Evolutionary conservation across 2,113 vertebrate species (phyloP).

Genomic region (Arothron firmamentum): DNA sequence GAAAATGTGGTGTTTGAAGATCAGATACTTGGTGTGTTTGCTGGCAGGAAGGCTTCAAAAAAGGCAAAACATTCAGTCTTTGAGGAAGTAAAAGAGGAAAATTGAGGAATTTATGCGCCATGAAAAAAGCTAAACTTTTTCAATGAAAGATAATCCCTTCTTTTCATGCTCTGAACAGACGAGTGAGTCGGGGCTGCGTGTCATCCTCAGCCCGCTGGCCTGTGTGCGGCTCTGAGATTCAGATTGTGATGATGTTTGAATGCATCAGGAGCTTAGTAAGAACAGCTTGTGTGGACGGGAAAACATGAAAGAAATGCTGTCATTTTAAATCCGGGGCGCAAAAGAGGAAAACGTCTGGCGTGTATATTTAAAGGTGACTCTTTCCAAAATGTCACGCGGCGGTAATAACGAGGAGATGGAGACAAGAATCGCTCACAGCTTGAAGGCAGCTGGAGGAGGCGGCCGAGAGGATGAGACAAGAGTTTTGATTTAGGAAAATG

Average conservation of each 20-base stretch:
- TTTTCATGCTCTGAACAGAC: conserved; percentile 58
- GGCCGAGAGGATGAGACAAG: neutral
- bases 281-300: neutral
- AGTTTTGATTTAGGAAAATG: conserved; percentile 33
- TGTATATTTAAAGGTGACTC: conserved; percentile 9
- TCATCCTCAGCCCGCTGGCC: conserved; percentile 41
- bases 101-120: conserved; percentile 40
- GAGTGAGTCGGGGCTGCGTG: conserved; percentile 46
- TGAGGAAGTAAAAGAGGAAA: conserved; percentile 53
- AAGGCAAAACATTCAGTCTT: conserved; percentile 61
- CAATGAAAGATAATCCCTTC: conserved; percentile 64
- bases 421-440: conserved; percentile 5
- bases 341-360: conserved; percentile 16
- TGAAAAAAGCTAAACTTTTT: conserved; percentile 14
- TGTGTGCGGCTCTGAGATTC: conserved; percentile 55
- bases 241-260: conserved; percentile 62
- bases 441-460: neutral
- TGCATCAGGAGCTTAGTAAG: conserved; percentile 48
- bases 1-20: conserved; percentile 38
- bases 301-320: conserved; percentile 50
- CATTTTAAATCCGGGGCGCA: conserved; percentile 21
- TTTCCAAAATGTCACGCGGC: conserved; percentile 41
- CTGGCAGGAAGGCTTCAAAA: conserved; percentile 21
- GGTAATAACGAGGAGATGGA: conserved; percentile 2
- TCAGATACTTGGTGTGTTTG: conserved; percentile 35